phyloP scores from a whole-genome alignment of 2,888 invertebrate species.

The Choreutis nemorana region DNA sequence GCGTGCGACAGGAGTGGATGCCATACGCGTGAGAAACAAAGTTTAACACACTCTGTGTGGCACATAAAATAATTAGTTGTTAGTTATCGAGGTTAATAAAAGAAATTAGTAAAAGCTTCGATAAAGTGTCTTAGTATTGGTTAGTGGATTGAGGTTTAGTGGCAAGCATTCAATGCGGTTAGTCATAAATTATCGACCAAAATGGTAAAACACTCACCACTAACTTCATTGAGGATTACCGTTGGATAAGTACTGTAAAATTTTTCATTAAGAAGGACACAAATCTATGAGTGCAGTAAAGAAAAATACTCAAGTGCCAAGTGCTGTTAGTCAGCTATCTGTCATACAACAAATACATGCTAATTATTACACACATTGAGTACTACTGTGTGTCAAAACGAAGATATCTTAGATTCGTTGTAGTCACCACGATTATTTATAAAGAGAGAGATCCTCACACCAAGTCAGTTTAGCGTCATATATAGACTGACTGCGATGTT shows the following conservation, averaged over 20 bases:
- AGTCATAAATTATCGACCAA: conserved; percentile 48
- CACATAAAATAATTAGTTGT: no score
- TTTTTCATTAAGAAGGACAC: conserved; percentile 51
- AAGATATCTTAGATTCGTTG: conserved; percentile 46
- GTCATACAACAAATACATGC: conserved; percentile 46
- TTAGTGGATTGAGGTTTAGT: conserved; percentile 29
- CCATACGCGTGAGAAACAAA: no score
- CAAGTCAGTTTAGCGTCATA: conserved; percentile 20
- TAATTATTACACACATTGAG: conserved; percentile 48
- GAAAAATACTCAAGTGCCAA: conserved; percentile 41
- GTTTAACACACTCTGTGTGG: no score
- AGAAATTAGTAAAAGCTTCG: no score
- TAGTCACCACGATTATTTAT: conserved; percentile 8
- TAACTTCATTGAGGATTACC: conserved; percentile 56
- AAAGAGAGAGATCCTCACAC: conserved; percentile 29
- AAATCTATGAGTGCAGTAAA: conserved; percentile 51
- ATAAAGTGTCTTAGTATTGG: conserved; percentile 11
- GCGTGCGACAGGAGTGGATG: no score
- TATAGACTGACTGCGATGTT: conserved; percentile 19
- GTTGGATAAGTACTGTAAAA: conserved; percentile 56
- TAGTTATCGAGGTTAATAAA: no score
- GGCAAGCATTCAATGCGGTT: conserved; percentile 35
- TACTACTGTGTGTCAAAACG: conserved; percentile 47
- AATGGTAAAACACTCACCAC: conserved; percentile 63
- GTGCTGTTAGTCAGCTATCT: conserved; percentile 58